Base-by-base conservation (phyloP, 2,113 vertebrate genomes). In the Esox niger region DNA sequence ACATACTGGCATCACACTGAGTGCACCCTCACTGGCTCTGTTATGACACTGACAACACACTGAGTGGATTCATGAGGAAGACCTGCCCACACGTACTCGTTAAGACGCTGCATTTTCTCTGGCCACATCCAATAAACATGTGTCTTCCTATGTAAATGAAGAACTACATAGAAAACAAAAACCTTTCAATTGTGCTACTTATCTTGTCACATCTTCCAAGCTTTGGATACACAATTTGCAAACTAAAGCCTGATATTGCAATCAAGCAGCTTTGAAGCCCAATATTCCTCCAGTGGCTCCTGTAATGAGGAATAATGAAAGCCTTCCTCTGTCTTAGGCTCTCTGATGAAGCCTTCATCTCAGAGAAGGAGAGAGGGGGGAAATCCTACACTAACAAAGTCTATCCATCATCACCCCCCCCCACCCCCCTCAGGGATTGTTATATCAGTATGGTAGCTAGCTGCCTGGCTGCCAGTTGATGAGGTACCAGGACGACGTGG, bases 301-400 rank as follows among this genome's bases (percentile, higher is more conserved):
- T 75, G 82, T 88, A 84, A 88, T 80, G 82, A 87, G 79, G 73
- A 75, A 64, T 85, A 88, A 88, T 82, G 79, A 88, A 85, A 80
- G 79, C 57, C 64, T 71, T 87, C 82, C 80, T 81, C 74, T 68
- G 80, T 75, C 70, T 84, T 75, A 75, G 78, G 68, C 52, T 60
- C 69, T 77, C 75, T 84, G 82, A 85, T 77, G 71, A 85, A 78
- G 80, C n/a, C n/a, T n/a, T n/a, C 74, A n/a, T 72, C 71, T 78
- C 72, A 66, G 11, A 29, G 56, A 17, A 11, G 6, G 25, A 17
- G 25, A n/a, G n/a, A 52, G 47, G 21, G 47, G 47, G 47, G 35
- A 52, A 52, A 52, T 52, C n/a, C 47, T 6, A 52, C 20, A 23
- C 47, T 52, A 52, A 52, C n/a, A 52, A 52, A 52, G 47, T 52